Evolutionary conservation across 2,797 vertebrate genomes (phyloP).

Genomic region (Arctocebus calabarensis): DNA sequence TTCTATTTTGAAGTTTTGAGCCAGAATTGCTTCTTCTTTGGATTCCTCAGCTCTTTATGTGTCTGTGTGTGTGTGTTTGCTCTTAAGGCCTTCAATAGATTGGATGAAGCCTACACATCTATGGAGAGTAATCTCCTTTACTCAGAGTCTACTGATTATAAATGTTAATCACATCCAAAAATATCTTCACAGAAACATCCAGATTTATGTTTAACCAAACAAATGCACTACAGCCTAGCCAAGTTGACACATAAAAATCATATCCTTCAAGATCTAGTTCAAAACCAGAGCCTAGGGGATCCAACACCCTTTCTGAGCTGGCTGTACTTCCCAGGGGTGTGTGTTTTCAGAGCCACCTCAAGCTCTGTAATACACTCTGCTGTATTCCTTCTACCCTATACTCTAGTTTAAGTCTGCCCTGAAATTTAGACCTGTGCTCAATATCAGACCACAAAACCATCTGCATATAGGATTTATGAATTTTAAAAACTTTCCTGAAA

Average conservation of each 20-base stretch:
- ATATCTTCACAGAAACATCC: not conserved
- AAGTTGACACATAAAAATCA: not conserved
- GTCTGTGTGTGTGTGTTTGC: not conserved
- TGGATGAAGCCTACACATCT: not conserved
- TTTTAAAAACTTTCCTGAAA: not conserved
- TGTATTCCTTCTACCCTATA: not conserved
- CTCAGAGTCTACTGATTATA: not conserved
- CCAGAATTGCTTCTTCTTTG: not conserved
- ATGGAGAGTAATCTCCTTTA: conserved; percentile 20
- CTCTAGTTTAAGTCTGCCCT: not conserved
- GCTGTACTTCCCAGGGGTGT: not conserved
- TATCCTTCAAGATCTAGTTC: not conserved
- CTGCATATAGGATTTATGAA: not conserved
- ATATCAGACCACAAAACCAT: not conserved
- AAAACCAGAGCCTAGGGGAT: not conserved
- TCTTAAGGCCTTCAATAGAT: not conserved
- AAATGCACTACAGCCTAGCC: not conserved
- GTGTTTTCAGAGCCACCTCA: not conserved
- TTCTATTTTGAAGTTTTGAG: not conserved
- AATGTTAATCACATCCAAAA: conserved; percentile 25
- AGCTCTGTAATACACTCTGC: not conserved
- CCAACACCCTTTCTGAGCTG: not conserved
- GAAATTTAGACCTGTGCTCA: not conserved
- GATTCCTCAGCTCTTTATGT: not conserved
- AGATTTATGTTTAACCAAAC: conserved; percentile 6